A percentile compares a stretch with the other conserved stretches of the same genome.
Evolutionary conservation across 2,888 invertebrate genomes (phyloP).

Genomic region (Achlya flavicornis): DNA sequence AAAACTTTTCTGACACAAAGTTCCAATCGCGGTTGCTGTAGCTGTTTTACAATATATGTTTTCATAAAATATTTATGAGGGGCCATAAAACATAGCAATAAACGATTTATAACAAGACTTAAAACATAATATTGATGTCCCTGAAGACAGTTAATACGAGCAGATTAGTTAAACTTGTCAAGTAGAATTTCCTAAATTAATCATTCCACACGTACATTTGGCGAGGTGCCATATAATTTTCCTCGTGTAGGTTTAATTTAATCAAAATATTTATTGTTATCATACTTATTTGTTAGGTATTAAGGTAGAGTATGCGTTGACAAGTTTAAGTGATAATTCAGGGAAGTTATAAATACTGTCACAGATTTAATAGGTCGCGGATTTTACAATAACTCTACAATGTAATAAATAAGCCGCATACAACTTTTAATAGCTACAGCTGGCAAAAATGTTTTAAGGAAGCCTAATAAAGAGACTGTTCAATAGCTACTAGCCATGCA

Average conservation of each 20-base stretch:
- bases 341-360: background rate
- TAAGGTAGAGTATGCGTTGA: background rate
- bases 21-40: background rate
- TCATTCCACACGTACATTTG: constrained; percentile 9
- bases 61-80: background rate
- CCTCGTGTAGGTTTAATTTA: background rate
- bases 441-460: too few species aligned
- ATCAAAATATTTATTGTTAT: background rate
- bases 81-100: background rate
- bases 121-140: constrained; percentile 9
- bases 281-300: background rate
- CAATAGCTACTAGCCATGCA: too few species aligned
- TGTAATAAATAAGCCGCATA: background rate
- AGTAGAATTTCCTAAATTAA: constrained; percentile 9
- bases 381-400: constrained; percentile 1
- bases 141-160: constrained; percentile 3
- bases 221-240: constrained; percentile 1
- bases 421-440: background rate
- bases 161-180: constrained; percentile 9
- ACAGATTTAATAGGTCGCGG: background rate
- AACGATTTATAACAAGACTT: constrained; percentile 2
- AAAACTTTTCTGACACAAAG: too few species aligned
- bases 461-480: too few species aligned
- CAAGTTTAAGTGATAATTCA: background rate
- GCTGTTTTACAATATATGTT: background rate